Evolutionary conservation across 2,113 vertebrate genomes (phyloP).

Genomic region (Erpornis zantholeuca): DNA sequence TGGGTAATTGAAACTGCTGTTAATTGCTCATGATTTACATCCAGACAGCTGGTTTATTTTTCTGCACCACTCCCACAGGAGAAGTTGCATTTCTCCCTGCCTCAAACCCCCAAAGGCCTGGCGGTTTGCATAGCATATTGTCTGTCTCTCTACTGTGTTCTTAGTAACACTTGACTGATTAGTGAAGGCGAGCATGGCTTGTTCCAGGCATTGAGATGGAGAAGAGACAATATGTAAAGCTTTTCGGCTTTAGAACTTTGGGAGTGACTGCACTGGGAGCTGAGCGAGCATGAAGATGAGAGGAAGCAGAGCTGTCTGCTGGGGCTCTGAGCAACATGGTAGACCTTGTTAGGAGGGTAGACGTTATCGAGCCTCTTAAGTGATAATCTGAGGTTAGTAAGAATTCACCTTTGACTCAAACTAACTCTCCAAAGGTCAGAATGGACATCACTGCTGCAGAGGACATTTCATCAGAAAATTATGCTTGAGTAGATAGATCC

Average conservation of each 20-base stretch:
- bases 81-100: background rate
- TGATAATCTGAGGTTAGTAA: background rate
- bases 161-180: background rate
- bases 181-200: background rate
- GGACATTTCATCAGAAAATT: background rate
- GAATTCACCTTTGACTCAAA: background rate
- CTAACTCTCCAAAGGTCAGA: background rate
- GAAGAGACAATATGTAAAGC: background rate
- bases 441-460: background rate
- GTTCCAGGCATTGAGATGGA: background rate
- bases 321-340: background rate
- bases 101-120: background rate
- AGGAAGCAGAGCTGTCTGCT: background rate
- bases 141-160: background rate
- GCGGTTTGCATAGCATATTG: background rate
- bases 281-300: background rate
- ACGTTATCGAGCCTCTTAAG: background rate
- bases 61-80: background rate
- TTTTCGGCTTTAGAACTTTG: background rate
- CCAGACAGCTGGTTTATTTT: conserved; percentile 52
- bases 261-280: background rate
- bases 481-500: background rate
- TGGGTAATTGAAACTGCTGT: conserved; percentile 18
- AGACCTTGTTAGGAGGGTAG: background rate
- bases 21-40: conserved; percentile 43